Percentiles rank a stretch among this genome's conserved stretches.
Evolutionary conservation across 2,113 vertebrate species (phyloP).

Genomic region (Axis porcinus): DNA sequence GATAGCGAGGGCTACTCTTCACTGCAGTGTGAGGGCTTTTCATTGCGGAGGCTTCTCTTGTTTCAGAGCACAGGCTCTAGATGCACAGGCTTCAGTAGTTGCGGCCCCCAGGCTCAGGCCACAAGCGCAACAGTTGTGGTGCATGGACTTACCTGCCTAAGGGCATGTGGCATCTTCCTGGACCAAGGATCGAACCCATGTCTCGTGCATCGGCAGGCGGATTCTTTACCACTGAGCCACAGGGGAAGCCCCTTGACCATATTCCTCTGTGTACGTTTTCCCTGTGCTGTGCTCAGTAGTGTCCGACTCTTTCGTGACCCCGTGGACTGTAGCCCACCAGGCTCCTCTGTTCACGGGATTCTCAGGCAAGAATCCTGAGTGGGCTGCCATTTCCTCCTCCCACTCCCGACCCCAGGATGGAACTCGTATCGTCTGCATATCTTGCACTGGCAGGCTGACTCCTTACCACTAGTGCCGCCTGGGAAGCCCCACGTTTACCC

Average conservation of each 20-base stretch:
- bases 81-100: not conserved
- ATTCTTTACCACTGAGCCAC: not conserved
- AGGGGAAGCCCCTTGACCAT: not conserved
- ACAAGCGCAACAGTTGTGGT: not conserved
- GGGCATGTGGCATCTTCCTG: not conserved
- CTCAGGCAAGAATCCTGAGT: not conserved
- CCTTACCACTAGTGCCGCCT: not conserved
- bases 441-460: not conserved
- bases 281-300: not conserved
- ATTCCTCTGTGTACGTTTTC: not conserved
- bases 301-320: not conserved
- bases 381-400: not conserved
- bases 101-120: not conserved
- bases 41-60: not conserved
- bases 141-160: not conserved
- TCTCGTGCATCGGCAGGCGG: accelerated
- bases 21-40: not conserved
- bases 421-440: not conserved
- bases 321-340: not conserved
- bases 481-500: not conserved
- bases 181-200: accelerated
- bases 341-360: not conserved
- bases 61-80: not conserved
- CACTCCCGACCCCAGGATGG: not conserved
- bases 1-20: accelerated